Base-by-base conservation (phyloP, 2,797 vertebrate genomes). In the Myotis pilosus region DNA sequence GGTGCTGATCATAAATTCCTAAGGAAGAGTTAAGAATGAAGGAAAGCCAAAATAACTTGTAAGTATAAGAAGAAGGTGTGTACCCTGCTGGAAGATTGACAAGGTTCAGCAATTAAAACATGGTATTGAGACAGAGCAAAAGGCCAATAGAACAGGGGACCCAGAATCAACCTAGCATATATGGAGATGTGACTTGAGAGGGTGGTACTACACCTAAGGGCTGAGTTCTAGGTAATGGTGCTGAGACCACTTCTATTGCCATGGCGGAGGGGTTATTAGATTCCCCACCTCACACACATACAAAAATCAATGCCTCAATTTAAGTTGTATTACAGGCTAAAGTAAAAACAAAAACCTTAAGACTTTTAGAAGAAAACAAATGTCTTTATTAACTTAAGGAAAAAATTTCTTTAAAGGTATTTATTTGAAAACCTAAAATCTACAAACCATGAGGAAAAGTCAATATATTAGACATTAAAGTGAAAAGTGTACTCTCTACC, bases 201-300 rank as follows among this genome's bases (percentile, higher is more conserved):
- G 13, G 28, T 16, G 44, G 33, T 0, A 1, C 15, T 1, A 30
- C 30, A 9, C 2, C 25, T 7, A 7, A 17, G 7, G 3, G 17
- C 62, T 11, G 3, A 23, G 69, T 6, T 23, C 57, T 51, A 64
- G 2, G 9, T 2, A 5, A 22, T 6, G 11, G 51, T 11, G 7
- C 19, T 0, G 1, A 41, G 44, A 69, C n/a, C 9, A 10, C 33
- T 20, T 13, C 71, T 12, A 6, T 1, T 0, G 25, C 44, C 20
- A 0, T 13, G 4, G 3, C 2, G 7, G 19, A 33, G 22, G 9
- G 2, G 2, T 3, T 7, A 20, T 5, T 3, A 17, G 10, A 25
- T 2, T 1, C 30, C 23, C 19, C 30, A 20, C 6, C 25, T 22
- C 33, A 47, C 28, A 66, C 38, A 36, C 4, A 55, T 0, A 71